These are phyloP conservation scores for Anastrepha obliqua DNA, from an alignment of 1,140 invertebrate genomes.

Conservation along the genomic window DNA sequence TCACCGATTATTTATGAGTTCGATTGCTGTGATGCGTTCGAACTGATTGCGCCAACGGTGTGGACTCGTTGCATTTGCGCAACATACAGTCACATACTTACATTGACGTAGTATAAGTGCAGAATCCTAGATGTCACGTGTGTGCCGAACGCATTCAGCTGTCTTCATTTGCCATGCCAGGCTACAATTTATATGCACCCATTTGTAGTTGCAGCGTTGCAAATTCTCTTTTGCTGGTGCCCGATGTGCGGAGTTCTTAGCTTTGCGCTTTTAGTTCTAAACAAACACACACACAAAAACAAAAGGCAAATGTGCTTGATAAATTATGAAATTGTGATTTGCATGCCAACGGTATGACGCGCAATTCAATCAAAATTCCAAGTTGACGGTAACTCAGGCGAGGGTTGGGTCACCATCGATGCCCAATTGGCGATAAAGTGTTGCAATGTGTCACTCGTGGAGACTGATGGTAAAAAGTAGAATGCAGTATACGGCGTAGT, in stretches of 20 bases:
- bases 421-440: neutral
- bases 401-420: constrained; percentile 11
- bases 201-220: constrained; percentile 6
- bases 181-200: constrained; percentile 42
- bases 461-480: neutral
- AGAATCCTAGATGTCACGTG: constrained; percentile 16
- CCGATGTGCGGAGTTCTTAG: neutral
- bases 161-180: constrained; percentile 48
- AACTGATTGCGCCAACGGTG: constrained; percentile 31
- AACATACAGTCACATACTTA: neutral
- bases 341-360: constrained; percentile 34
- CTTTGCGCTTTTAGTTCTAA: constrained; percentile 34
- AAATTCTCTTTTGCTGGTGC: neutral
- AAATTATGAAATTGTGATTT: constrained; percentile 50
- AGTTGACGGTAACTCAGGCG: neutral
- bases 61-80: constrained; percentile 21
- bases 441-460: constrained; percentile 2
- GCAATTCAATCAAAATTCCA: constrained; percentile 46
- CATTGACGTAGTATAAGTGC: neutral
- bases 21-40: constrained; percentile 50
- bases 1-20: constrained; percentile 52
- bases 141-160: constrained; percentile 47
- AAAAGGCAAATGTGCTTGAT: constrained; percentile 3
- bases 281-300: neutral
- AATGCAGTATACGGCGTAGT: neutral